phyloP scores from a whole-genome alignment of 2,888 invertebrate genomes.

The Drosophila nigricruria region DNA sequence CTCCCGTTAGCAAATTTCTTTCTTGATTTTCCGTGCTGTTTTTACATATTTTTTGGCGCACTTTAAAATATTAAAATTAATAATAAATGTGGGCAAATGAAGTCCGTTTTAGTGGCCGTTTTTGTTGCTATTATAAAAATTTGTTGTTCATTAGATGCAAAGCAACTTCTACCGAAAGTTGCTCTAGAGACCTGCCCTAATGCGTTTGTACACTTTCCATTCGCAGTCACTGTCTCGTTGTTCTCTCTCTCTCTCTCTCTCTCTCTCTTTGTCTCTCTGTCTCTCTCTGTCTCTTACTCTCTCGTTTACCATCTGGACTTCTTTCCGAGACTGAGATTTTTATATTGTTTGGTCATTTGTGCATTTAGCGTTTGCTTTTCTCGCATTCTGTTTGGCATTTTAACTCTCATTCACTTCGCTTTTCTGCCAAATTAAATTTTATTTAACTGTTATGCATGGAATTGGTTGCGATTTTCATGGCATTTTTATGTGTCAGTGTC shows the following conservation, averaged over 20 bases:
- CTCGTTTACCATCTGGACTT: neutral
- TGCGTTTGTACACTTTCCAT: conserved; percentile 20
- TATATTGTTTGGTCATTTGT: conserved; percentile 49
- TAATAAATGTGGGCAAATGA: conserved; percentile 62
- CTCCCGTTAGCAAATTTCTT: neutral
- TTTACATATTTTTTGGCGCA: conserved; percentile 35
- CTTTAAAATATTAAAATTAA: conserved; percentile 76
- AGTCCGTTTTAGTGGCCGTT: conserved; percentile 18
- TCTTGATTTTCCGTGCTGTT: neutral
- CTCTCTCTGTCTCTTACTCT: neutral
- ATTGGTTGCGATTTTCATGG: conserved; percentile 64
- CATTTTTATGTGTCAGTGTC: conserved; percentile 55
- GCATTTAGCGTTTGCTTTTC: conserved; percentile 32
- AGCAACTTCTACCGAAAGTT: conserved; percentile 33
- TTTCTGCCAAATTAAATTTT: conserved; percentile 77
- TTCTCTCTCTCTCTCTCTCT: neutral
- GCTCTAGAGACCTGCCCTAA: conserved; percentile 13
- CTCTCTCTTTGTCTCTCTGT: too few relatives aligned
- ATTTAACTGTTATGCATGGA: conserved; percentile 75
- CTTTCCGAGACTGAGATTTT: conserved; percentile 26
- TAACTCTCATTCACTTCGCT: conserved; percentile 41
- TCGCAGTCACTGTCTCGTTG: neutral
- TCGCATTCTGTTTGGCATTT: conserved; percentile 25
- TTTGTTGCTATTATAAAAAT: conserved; percentile 41
- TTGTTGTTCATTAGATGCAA: conserved; percentile 49